A percentile compares a stretch with the other conserved stretches of the same genome.
Evolutionary conservation across 2,888 invertebrate species (phyloP).

Genomic region (Chironomus riparius): DNA sequence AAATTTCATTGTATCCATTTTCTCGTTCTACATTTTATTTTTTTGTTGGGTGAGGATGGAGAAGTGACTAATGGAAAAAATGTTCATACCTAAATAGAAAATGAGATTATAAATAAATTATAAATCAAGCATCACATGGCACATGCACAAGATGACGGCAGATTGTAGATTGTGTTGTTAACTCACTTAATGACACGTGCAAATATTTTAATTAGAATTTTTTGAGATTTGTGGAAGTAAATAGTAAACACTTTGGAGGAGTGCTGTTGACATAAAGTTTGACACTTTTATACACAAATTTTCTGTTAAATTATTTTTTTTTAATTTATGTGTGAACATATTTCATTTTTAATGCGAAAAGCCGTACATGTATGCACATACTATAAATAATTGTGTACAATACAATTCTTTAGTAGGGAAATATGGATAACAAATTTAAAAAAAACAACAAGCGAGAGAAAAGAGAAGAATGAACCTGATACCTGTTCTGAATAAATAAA

Average conservation of each 20-base stretch:
- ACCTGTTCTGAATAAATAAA: slow-evolving; percentile 22
- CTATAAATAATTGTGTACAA: neutral
- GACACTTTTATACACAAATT: neutral
- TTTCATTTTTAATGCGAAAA: neutral
- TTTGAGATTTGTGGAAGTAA: neutral
- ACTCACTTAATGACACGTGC: slow-evolving; percentile 14
- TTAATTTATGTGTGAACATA: slow-evolving; percentile 10
- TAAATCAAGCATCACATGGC: slow-evolving; percentile 1
- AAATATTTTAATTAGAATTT: slow-evolving; percentile 14
- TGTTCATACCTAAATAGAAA: neutral
- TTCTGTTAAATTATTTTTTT: neutral
- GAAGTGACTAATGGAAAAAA: neutral
- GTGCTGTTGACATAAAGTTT: neutral
- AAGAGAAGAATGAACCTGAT: neutral
- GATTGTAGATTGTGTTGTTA: neutral
- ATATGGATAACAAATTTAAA: no score
- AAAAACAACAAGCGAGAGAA: neutral
- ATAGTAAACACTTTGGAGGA: neutral
- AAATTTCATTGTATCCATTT: slow-evolving; percentile 1
- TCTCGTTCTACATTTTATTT: neutral
- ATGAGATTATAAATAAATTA: neutral
- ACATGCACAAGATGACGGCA: neutral
- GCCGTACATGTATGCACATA: neutral
- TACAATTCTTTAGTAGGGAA: no score
- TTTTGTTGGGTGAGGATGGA: neutral